These are phyloP conservation scores for Gymnoscopelus braueri DNA, from an alignment of 2,797 vertebrate species.

Conservation along the genomic window DNA sequence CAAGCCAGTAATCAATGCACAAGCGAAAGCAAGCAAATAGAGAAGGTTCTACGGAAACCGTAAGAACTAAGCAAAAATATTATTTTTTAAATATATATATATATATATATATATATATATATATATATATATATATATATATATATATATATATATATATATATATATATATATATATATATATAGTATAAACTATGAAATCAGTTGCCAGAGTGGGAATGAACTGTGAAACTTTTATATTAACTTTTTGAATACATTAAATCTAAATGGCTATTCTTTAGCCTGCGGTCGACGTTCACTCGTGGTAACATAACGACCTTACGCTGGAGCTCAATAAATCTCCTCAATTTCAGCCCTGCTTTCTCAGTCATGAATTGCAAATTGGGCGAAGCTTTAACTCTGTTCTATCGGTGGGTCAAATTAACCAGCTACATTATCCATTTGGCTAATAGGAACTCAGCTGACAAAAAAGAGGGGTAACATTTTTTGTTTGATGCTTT, in stretches of 20 bases:
- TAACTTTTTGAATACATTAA: conserved; percentile 71
- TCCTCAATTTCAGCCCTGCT: conserved; percentile 63
- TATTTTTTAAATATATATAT: too few species aligned
- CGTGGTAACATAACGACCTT: conserved; percentile 55
- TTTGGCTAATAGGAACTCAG: conserved; percentile 63
- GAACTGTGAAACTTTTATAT: conserved; percentile 56
- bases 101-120: too few species aligned
- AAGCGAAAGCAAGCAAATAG: too few species aligned
- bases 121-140: too few species aligned
- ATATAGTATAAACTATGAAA: neutral
- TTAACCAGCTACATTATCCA: conserved; percentile 70
- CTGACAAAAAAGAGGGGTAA: conserved; percentile 49
- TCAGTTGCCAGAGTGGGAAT: conserved; percentile 13
- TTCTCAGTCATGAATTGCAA: conserved; percentile 77
- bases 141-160: too few species aligned
- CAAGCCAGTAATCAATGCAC: too few species aligned
- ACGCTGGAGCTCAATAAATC: conserved; percentile 67
- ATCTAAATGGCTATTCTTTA: conserved; percentile 53
- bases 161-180: too few species aligned
- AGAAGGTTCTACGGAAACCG: too few species aligned
- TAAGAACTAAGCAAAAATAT: too few species aligned
- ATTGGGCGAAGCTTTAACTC: conserved; percentile 68
- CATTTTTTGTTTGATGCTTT: conserved; percentile 67
- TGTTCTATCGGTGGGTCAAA: conserved; percentile 70
- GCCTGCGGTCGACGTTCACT: conserved; percentile 50